Percentiles rank a stretch among this genome's conserved stretches.
These are phyloP conservation scores for Cebus imitator DNA, from an alignment of 2,113 vertebrate species.

Conservation along the genomic window DNA sequence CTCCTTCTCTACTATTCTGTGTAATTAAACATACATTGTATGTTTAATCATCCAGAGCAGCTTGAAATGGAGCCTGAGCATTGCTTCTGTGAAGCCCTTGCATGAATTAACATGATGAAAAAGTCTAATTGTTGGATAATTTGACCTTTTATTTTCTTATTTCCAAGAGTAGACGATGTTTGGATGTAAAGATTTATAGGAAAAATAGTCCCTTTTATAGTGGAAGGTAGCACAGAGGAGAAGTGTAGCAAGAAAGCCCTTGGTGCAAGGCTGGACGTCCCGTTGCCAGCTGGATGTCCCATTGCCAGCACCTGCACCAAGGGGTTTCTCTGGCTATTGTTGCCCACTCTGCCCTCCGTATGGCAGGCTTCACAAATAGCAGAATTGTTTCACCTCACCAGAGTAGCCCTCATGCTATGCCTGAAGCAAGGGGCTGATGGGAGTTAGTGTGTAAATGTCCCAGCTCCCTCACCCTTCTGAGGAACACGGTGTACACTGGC, in stretches of 20 bases:
- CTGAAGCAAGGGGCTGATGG: neutral
- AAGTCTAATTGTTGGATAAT: neutral
- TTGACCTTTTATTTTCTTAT: neutral
- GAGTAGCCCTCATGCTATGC: neutral
- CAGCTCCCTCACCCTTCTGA: neutral
- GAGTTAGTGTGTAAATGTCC: neutral
- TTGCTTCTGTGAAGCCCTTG: neutral
- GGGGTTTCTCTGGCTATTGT: neutral
- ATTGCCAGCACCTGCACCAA: accelerated
- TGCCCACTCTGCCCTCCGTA: neutral
- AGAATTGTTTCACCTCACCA: neutral
- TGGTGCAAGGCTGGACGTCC: no score
- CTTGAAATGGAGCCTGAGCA: neutral
- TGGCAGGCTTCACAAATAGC: neutral
- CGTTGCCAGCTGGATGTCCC: neutral
- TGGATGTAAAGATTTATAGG: neutral
- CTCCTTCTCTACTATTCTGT: neutral
- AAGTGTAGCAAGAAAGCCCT: neutral
- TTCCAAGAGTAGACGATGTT: neutral
- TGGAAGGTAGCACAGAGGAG: neutral
- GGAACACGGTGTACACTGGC: neutral
- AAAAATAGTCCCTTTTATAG: neutral
- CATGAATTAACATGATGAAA: neutral
- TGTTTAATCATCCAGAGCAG: neutral
- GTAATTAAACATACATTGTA: no score